Conservation (phyloP, 2,797 vertebrate species). For the Coreius guichenoti region DNA sequence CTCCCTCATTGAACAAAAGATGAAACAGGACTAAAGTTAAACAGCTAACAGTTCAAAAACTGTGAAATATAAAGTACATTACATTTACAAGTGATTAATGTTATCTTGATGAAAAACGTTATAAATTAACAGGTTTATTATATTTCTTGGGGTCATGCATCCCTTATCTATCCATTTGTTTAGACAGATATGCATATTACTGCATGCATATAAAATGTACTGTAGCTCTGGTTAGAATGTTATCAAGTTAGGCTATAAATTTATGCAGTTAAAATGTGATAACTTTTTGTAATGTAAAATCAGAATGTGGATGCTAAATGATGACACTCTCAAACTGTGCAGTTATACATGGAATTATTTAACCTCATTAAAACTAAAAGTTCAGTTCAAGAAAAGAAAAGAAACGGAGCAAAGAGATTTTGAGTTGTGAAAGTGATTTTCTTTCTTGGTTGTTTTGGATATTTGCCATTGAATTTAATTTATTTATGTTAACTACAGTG, state of each 20-base stretch:
- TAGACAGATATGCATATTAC: not conserved
- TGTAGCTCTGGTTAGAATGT: not conserved
- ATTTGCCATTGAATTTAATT: not conserved
- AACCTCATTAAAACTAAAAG: not conserved
- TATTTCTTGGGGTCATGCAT: conserved; percentile 1
- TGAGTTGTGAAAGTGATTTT: not conserved
- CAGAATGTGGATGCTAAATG: not conserved
- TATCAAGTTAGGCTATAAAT: not conserved
- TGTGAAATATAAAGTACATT: not conserved
- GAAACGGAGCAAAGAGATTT: not conserved
- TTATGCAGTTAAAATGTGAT: not conserved
- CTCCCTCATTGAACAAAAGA: conserved; percentile 5
- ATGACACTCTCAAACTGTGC: not conserved
- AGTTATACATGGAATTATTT: not conserved
- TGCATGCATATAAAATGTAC: not conserved
- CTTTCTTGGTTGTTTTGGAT: not conserved
- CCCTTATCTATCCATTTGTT: too few species aligned
- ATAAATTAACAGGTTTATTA: conserved; percentile 16
- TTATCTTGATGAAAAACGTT: not conserved
- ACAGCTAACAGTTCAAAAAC: not conserved
- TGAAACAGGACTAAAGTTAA: not conserved
- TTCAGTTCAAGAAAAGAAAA: not conserved
- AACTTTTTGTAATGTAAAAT: not conserved
- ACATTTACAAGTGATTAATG: not conserved
- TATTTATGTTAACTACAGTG: not conserved